Base-by-base conservation (phyloP, 2,797 vertebrate genomes). In the Ispidina lecontei region DNA sequence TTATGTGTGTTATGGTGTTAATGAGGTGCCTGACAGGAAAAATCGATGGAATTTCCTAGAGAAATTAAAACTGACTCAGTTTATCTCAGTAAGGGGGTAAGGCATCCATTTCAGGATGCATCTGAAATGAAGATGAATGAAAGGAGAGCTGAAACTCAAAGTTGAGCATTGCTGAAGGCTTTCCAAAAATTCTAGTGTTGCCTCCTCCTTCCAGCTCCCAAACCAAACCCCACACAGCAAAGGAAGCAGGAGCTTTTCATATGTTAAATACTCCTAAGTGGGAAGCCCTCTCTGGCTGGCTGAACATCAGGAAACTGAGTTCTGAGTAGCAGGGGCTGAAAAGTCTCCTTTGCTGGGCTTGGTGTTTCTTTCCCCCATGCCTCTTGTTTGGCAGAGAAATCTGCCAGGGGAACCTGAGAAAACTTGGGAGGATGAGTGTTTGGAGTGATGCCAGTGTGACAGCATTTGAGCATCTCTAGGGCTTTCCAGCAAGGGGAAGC, bases 1-100 rank as follows among this genome's bases (percentile, higher is more conserved):
- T 41, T 2, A 2, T 0, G 0, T 0, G 3, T 44, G 55, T n/a
- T 26, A 14, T 2, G 0, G 12, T 5, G 47, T 39, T 63, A 43
- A 5, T 2, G 17, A 35, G 23, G 17, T 62, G 44, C 41, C 41
- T 51, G 62, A 11, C 3, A 29, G 58, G 9, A 39, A 58, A 58
- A 54, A 19, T 33, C 31, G 28, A 25, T 0, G 31, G 54, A 31
- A 17, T 52, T 63, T 31, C 52, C 41, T 4, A n/a, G 8, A 20
- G 33, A 79, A 51, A 33, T 28, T 2, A n/a, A 84, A 67, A 60
- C 49, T 5, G 62, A 54, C 17, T 52, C 3, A 4, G 11, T 8
- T 28, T 21, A 29, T 31, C 39, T 18, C 5, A 22, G 10, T 7
- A 39, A 52, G 58, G 19, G 21, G n/a, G 17, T 9, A 25, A 49